Evolutionary conservation across 2,797 vertebrate species (phyloP).

Genomic region (Strix occidentalis): DNA sequence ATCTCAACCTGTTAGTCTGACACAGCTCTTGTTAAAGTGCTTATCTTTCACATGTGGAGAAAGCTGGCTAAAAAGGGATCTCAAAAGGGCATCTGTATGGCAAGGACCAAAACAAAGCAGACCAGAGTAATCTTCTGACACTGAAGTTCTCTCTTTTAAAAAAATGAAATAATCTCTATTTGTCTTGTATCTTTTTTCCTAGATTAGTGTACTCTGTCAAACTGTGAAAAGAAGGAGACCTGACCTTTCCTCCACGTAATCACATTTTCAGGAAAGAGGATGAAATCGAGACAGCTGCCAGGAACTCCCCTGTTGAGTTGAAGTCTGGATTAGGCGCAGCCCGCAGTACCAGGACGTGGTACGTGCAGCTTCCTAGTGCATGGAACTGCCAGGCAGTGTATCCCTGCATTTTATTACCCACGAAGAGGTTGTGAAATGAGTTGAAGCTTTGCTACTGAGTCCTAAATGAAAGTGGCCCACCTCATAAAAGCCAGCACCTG

Average conservation of each 20-base stretch:
- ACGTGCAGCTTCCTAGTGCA: not conserved
- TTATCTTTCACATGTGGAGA: not conserved
- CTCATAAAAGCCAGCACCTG: not conserved
- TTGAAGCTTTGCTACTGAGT: not conserved
- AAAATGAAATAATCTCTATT: not conserved
- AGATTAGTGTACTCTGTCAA: not conserved
- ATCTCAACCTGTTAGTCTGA: not conserved
- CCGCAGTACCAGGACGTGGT: not conserved
- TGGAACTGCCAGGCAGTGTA: not conserved
- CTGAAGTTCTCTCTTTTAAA: not conserved
- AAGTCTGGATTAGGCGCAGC: not conserved
- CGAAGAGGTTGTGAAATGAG: not conserved
- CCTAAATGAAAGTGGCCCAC: not conserved
- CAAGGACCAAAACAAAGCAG: not conserved
- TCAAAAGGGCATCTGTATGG: not conserved
- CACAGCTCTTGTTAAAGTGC: not conserved
- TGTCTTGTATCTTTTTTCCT: not conserved
- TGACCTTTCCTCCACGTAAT: not conserved
- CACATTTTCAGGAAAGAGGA: not conserved
- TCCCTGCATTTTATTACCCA: not conserved
- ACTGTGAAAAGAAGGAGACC: not conserved
- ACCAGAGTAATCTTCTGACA: not conserved
- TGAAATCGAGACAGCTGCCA: not conserved
- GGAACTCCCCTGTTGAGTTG: not conserved
- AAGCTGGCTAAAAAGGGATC: not conserved